These are phyloP conservation scores for Monomorium pharaonis DNA, from an alignment of 1,140 invertebrate species.

Conservation along the genomic window DNA sequence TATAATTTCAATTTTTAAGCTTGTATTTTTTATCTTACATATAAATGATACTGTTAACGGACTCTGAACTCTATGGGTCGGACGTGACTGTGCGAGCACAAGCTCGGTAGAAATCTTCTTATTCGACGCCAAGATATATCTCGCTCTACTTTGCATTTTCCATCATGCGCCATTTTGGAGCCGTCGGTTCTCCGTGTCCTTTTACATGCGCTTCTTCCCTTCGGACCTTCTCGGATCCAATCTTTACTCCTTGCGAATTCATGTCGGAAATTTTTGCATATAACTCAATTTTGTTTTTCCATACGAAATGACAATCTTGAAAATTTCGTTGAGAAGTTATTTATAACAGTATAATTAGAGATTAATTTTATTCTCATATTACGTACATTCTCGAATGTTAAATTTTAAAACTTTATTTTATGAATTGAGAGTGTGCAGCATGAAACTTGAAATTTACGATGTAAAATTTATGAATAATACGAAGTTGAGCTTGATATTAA, in stretches of 20 bases:
- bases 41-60: conserved; percentile 56
- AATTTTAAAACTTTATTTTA: neutral
- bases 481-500: neutral
- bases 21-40: conserved; percentile 26
- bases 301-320: conserved; percentile 12
- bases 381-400: neutral
- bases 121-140: conserved; percentile 46
- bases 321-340: neutral
- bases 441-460: neutral
- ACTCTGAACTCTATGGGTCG: conserved; percentile 44
- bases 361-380: neutral
- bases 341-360: neutral
- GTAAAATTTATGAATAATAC: neutral
- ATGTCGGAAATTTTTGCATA: conserved; percentile 32
- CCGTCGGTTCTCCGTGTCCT: conserved; percentile 19
- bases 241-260: conserved; percentile 40
- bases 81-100: conserved; percentile 57
- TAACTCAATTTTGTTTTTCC: conserved; percentile 35
- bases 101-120: conserved; percentile 53
- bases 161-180: conserved; percentile 41
- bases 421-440: no score
- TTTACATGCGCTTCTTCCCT: conserved; percentile 21
- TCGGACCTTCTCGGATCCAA: conserved; percentile 24
- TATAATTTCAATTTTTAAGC: conserved; percentile 20
- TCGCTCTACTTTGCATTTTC: conserved; percentile 67